Percentiles rank a stretch among this genome's conserved stretches.
phyloP scores from a whole-genome alignment of 1,140 invertebrate species.

The Drosophila rhopaloa region DNA sequence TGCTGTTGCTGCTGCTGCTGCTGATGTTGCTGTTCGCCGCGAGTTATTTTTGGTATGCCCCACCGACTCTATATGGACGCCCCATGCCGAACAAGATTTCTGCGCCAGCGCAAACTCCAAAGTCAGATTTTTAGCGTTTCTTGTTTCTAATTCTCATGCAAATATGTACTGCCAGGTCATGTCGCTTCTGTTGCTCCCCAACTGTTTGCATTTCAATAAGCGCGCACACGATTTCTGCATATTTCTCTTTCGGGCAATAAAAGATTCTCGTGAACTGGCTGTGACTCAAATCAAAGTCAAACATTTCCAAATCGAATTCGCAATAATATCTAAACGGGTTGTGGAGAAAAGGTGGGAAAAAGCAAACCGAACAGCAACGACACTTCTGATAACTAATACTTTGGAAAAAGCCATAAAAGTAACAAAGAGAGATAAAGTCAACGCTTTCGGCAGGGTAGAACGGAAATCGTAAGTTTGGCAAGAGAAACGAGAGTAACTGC shows the following conservation, averaged over 20 bases:
- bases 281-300: slow-evolving; percentile 69
- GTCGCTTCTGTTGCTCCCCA: slow-evolving; percentile 57
- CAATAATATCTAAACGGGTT: slow-evolving; percentile 69
- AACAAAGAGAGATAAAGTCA: slow-evolving; percentile 45
- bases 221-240: slow-evolving; percentile 40
- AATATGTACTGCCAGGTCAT: slow-evolving; percentile 57
- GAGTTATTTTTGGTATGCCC: slow-evolving; percentile 71
- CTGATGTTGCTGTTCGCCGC: slow-evolving; percentile 36
- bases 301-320: slow-evolving; percentile 73
- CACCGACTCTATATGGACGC: slow-evolving; percentile 63
- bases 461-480: slow-evolving; percentile 18
- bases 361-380: slow-evolving; percentile 42
- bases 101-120: slow-evolving; percentile 40
- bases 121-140: slow-evolving; percentile 35
- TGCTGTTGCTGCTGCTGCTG: slow-evolving; percentile 19
- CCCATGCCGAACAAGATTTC: slow-evolving; percentile 71
- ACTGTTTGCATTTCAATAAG: slow-evolving; percentile 69
- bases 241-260: slow-evolving; percentile 4
- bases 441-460: slow-evolving; percentile 28
- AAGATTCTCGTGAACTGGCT: slow-evolving; percentile 58
- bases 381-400: slow-evolving; percentile 66
- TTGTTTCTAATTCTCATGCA: slow-evolving; percentile 79
- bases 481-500: slow-evolving; percentile 9
- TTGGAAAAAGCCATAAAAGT: slow-evolving; percentile 52
- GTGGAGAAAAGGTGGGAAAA: slow-evolving; percentile 42